Evolutionary conservation across 1,140 invertebrate species (phyloP).

Genomic region (Plectus sambesii): DNA sequence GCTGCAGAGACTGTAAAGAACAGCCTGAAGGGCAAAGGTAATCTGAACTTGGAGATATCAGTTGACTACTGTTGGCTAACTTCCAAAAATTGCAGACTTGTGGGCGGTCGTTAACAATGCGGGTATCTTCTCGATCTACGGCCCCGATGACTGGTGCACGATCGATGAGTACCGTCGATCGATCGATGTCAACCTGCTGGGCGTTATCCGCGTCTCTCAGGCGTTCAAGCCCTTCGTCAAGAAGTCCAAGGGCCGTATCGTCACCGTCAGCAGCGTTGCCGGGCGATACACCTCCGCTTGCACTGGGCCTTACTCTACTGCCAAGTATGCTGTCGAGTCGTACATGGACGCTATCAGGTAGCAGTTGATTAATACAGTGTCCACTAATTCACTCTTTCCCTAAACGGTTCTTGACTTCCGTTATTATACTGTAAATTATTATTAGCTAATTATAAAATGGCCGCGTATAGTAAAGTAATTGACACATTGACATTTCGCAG

Average conservation of each 20-base stretch:
- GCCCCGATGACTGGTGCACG: conserved; percentile 33
- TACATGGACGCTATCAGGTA: conserved; percentile 38
- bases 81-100: conserved; percentile 30
- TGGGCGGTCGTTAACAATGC: conserved; percentile 34
- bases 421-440: too few relatives aligned
- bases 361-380: too few relatives aligned
- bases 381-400: too few relatives aligned
- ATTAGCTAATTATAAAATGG: too few relatives aligned
- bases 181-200: conserved; percentile 29
- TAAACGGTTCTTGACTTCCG: too few relatives aligned
- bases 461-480: too few relatives aligned
- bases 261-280: conserved; percentile 36
- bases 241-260: conserved; percentile 29
- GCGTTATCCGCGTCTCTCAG: conserved; percentile 25
- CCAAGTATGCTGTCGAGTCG: conserved; percentile 36
- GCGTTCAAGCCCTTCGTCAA: conserved; percentile 35
- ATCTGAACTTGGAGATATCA: too few relatives aligned
- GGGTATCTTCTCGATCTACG: conserved; percentile 36
- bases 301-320: conserved; percentile 27
- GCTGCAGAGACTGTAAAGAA: conserved; percentile 34
- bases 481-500: too few relatives aligned
- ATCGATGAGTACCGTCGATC: conserved; percentile 26
- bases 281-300: conserved; percentile 19
- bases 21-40: too few relatives aligned
- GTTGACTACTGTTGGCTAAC: too few relatives aligned